Conservation (phyloP, 2,888 invertebrate species). For the Malachius bipustulatus region DNA sequence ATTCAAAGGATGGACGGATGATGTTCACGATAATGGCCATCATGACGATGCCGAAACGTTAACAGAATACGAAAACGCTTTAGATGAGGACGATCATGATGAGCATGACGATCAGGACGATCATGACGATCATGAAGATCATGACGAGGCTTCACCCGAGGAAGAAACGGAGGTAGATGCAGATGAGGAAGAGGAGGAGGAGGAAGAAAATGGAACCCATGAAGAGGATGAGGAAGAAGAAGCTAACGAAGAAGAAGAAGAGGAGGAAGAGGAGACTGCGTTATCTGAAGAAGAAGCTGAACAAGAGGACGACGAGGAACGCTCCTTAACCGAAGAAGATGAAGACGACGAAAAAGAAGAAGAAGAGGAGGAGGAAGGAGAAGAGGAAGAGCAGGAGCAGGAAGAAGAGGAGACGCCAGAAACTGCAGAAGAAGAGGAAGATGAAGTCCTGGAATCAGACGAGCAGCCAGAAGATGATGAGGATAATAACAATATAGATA, state of each 20-base stretch:
- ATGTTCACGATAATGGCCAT: constrained; percentile 35
- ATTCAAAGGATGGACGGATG: constrained; percentile 70
- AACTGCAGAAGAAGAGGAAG: constrained; percentile 22
- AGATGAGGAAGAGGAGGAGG: constrained; percentile 20
- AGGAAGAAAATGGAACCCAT: constrained; percentile 15
- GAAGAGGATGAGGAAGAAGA: constrained; percentile 16
- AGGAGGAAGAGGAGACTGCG: constrained; percentile 14
- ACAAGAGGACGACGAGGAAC: constrained; percentile 30
- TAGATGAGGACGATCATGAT: constrained; percentile 40
- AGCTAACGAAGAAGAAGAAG: constrained; percentile 22
- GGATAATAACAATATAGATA: constrained; percentile 18
- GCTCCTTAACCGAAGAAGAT: constrained; percentile 25
- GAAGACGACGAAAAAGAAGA: constrained; percentile 28
- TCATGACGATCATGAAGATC: constrained; percentile 25
- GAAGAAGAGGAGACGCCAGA: constrained; percentile 32
- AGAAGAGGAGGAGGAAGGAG: constrained; percentile 26
- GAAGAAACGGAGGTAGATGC: constrained; percentile 19
- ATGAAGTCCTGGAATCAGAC: constrained; percentile 3
- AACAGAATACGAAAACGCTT: constrained; percentile 17
- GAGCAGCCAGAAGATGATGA: constrained; percentile 21
- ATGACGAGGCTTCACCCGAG: constrained; percentile 26
- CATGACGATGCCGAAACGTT: too few relatives aligned
- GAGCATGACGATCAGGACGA: constrained; percentile 41
- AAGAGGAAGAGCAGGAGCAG: constrained; percentile 30
- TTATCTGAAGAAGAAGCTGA: too few relatives aligned